Conservation (phyloP, 2,797 vertebrate genomes). For the Decapterus maruadsi region DNA sequence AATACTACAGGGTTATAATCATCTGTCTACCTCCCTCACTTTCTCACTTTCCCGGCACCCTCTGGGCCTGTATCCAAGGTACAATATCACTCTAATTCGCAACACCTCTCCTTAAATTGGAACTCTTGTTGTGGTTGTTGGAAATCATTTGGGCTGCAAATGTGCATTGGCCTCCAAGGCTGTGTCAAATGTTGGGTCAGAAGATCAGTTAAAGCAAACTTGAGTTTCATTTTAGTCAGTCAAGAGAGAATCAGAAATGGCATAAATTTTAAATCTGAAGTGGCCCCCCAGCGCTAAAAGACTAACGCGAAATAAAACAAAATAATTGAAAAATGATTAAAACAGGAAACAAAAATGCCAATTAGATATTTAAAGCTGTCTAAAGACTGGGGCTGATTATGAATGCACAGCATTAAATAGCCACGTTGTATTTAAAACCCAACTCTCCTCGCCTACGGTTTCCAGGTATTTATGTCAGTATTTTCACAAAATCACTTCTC, state of each 20-base stretch:
- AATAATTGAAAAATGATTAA: neutral
- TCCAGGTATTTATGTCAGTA: constrained; percentile 8
- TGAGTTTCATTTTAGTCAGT: constrained; percentile 24
- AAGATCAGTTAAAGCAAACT: constrained; percentile 23
- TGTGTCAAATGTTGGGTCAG: constrained; percentile 37
- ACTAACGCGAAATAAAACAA: neutral
- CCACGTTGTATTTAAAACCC: constrained; percentile 1
- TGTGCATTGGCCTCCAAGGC: constrained; percentile 35
- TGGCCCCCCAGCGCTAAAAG: constrained; percentile 3
- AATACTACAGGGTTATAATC: constrained; percentile 42
- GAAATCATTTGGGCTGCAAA: constrained; percentile 46
- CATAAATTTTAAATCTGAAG: constrained; percentile 21
- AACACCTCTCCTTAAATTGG: constrained; percentile 42
- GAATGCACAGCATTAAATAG: neutral
- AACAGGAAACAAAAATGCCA: neutral
- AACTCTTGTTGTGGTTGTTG: constrained; percentile 35
- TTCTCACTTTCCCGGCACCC: constrained; percentile 31
- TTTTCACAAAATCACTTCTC: constrained; percentile 10
- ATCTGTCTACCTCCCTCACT: constrained; percentile 40
- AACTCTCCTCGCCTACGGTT: constrained; percentile 13
- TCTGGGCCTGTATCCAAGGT: constrained; percentile 44
- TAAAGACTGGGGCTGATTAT: neutral
- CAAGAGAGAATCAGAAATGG: neutral
- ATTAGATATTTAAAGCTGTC: neutral
- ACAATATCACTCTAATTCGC: constrained; percentile 50